Base-by-base conservation (phyloP, 2,888 invertebrate genomes). In the Mesodorylaimus sp. region DNA sequence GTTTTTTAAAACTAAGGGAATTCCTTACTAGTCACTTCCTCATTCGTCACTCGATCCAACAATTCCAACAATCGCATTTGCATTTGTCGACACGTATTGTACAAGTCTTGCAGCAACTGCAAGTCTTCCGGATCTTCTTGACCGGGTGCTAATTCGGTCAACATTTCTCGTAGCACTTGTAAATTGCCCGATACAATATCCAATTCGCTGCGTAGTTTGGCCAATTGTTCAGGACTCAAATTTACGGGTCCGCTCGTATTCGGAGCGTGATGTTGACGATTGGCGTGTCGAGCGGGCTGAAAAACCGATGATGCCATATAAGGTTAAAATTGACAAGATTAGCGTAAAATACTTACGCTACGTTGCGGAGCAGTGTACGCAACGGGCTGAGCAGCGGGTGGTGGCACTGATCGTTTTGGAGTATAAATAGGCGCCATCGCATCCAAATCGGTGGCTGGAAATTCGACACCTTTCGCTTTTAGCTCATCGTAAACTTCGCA, bases 381-480 rank as follows among this genome's bases (percentile, higher is more conserved):
- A n/a, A n/a, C n/a, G n/a, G n/a, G n/a, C n/a, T n/a, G n/a, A n/a
- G n/a, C n/a, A n/a, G n/a, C n/a, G n/a, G n/a, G n/a, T n/a, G n/a
- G n/a, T n/a, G n/a, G n/a, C n/a, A n/a, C n/a, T n/a, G n/a, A n/a
- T n/a, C n/a, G n/a, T 43, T 26, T 7, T 10, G 44, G 44, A 7
- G 44, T 43, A 10, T 26, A 13, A 16, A 43, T 43, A 5, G 44
- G 44, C 5, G 21, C 44, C 44, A 43, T 43, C 3, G 44, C 7
- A 43, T 43, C 44, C 24, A 43, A 13, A 19, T 43, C 44, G 5
- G 44, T 43, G n/a, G 86, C 80, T 1, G 97, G 97, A 70, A 97
- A 97, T 69, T 95, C 93, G 50, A 97, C 88, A 37, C 95, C 95
- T 71, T 95, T 95, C 44, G 79, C 77, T 63, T 81, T 81, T 38